Evolutionary conservation across 2,797 vertebrate genomes (phyloP), one percentile per base, ranked within the genome.

Genomic region (Crocodylus rhombifer): DNA sequence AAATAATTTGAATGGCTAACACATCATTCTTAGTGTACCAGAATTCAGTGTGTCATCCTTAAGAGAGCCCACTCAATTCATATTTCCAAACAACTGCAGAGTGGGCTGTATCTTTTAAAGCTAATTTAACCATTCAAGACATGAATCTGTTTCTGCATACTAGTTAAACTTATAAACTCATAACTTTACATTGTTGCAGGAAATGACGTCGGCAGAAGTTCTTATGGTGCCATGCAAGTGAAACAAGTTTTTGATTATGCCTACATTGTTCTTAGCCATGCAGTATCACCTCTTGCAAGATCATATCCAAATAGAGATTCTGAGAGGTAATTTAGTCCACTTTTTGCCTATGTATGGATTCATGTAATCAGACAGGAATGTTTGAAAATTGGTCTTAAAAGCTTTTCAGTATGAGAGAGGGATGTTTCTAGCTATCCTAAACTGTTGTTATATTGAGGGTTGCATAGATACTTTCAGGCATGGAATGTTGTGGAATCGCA

Each of bases 191-290:
- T 94, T 91, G 23, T 92, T 96, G 80, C 95, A 99, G 99, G 99
- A 87, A 99, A 99, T 42, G 99, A 99, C 13, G 99, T 99, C 76
- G 99, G 99, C 94, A 98, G 99, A 96, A 99, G 99, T 92, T 99
- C 99, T 62, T 99, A 99, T 0, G 99, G 99, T 91, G 99, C 99
- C 97, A 99, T 99, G 98, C 99, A 99, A 92, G 99, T 99, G 96
- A 99, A 99, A 95, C 99, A 99, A 97, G 99, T 99, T 96, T 99
- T 99, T 80, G 99, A 99, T 97, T 99, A 99, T 18, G 99, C 99
- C 90, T 99, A 99, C 98, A 99, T 99, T 69, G 98, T 99, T 86
- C 98, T 99, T 94, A 98, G 98, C 95, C 99, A 99, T 6, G 99
- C 99, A 0, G 99, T 99, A 88, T 99, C 99, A 0, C 99, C 99